Evolutionary conservation across 2,113 vertebrate species (phyloP).

Genomic region (Macroglossus sobrinus): DNA sequence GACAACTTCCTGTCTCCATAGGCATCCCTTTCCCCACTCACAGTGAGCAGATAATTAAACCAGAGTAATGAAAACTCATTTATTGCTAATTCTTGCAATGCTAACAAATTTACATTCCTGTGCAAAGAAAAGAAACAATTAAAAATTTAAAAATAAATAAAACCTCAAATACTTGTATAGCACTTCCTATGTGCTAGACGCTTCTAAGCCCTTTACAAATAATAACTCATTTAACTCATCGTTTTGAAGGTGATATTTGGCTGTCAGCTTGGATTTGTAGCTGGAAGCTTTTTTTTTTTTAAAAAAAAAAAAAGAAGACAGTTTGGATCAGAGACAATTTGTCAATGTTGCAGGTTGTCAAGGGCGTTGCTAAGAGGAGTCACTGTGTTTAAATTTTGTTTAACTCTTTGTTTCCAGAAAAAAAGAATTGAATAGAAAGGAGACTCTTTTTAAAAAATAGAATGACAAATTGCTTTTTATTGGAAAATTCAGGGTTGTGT

Average conservation of each 20-base stretch:
- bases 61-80: slow-evolving; percentile 38
- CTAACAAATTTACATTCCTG: slow-evolving; percentile 47
- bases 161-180: slow-evolving; percentile 29
- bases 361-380: slow-evolving; percentile 67
- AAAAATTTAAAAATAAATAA: slow-evolving; percentile 54
- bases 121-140: background rate
- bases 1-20: slow-evolving; percentile 19
- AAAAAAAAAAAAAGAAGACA: slow-evolving; percentile 40
- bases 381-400: slow-evolving; percentile 54
- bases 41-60: slow-evolving; percentile 54
- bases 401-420: slow-evolving; percentile 52
- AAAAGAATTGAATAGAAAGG: background rate
- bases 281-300: slow-evolving; percentile 58
- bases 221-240: slow-evolving; percentile 74
- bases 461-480: background rate
- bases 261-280: slow-evolving; percentile 67
- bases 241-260: slow-evolving; percentile 68
- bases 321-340: slow-evolving; percentile 69
- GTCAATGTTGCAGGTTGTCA: slow-evolving; percentile 71
- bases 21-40: background rate
- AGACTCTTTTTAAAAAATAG: background rate
- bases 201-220: slow-evolving; percentile 58
- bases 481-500: background rate
- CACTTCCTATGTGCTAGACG: slow-evolving; percentile 41
- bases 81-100: slow-evolving; percentile 42